Conservation (phyloP, 2,113 vertebrate genomes). For the Peromyscus polionotus region DNA sequence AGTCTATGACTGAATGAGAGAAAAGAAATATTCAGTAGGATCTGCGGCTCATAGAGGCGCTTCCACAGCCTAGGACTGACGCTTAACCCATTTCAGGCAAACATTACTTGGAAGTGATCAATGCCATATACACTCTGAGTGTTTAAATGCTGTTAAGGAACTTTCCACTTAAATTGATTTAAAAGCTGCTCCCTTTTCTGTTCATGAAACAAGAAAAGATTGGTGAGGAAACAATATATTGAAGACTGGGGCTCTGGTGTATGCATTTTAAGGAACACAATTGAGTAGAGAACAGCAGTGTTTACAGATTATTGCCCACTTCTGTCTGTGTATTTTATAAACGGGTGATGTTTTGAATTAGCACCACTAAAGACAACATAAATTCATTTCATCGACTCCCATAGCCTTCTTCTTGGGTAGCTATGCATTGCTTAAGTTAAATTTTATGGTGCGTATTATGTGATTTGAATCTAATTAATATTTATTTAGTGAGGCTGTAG, state of each 20-base stretch:
- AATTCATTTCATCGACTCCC: neutral
- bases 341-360: constrained; percentile 1
- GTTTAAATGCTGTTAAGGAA: neutral
- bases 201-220: neutral
- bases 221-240: neutral
- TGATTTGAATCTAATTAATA: neutral
- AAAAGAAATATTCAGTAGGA: neutral
- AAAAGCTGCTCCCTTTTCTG: neutral
- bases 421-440: neutral
- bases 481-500: neutral
- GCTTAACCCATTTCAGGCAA: neutral
- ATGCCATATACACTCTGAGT: neutral
- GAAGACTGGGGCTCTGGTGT: neutral
- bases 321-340: neutral
- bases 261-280: neutral
- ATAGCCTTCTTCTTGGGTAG: neutral
- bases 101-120: constrained; percentile 7
- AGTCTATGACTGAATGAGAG: neutral
- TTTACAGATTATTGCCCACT: neutral
- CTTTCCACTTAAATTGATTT: neutral
- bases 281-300: neutral
- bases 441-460: neutral
- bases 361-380: neutral
- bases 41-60: neutral
- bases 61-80: neutral